Evolutionary conservation across 2,113 vertebrate species (phyloP).

Genomic region (Semicossyphus pulcher): DNA sequence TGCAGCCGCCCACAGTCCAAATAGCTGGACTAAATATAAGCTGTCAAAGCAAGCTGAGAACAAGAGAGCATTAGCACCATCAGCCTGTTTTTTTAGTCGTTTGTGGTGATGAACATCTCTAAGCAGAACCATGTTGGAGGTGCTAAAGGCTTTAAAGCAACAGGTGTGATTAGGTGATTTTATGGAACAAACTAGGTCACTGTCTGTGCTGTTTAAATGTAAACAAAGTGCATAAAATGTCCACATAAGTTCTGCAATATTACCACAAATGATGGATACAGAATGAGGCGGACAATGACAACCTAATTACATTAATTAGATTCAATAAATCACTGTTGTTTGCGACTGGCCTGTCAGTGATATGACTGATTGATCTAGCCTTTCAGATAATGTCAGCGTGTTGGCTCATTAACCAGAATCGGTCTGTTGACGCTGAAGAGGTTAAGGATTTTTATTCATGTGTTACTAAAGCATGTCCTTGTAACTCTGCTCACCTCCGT

Average conservation of each 20-base stretch:
- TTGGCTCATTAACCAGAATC: conserved; percentile 15
- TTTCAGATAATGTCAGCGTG: conserved; percentile 1
- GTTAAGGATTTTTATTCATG: not conserved
- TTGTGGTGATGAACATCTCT: not conserved
- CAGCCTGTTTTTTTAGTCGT: not conserved
- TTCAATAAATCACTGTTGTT: not conserved
- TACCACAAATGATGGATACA: not conserved
- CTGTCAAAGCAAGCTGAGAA: not conserved
- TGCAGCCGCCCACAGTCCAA: conserved; percentile 11
- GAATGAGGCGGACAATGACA: not conserved
- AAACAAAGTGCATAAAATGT: not conserved
- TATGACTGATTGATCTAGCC: not conserved
- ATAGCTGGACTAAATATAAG: conserved; percentile 20
- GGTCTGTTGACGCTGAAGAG: not conserved
- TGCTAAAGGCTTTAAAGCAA: not conserved
- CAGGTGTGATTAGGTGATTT: not conserved
- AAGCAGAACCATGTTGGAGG: not conserved
- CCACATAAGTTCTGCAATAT: no score
- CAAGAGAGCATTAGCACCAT: not conserved
- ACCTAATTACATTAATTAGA: not conserved
- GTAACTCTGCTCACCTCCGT: not conserved
- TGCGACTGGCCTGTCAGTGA: not conserved
- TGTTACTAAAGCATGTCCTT: not conserved
- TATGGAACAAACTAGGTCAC: no score
- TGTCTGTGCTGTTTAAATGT: not conserved